Conservation (phyloP, 2,113 vertebrate species). For the Corythornis madagascariensis region DNA sequence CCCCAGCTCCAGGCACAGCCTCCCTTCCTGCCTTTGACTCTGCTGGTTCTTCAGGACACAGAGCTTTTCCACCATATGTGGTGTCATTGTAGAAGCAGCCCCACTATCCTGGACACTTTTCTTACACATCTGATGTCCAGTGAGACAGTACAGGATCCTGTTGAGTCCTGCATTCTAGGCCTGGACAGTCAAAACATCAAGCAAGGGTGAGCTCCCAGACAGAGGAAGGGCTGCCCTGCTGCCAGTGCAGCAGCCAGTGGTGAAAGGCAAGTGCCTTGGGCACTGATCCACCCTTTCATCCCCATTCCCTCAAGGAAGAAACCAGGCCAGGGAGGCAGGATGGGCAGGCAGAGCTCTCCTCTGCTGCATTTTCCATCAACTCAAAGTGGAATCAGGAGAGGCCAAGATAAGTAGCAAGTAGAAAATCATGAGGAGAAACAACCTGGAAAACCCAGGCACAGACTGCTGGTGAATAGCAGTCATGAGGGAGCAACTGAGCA, state of each 20-base stretch:
- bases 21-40: neutral
- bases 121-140: neutral
- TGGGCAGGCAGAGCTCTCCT: neutral
- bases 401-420: neutral
- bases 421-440: neutral
- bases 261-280: neutral
- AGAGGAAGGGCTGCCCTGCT: neutral
- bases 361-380: neutral
- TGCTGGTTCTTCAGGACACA: neutral
- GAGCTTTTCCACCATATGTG: fast-evolving
- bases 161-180: fast-evolving
- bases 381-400: neutral
- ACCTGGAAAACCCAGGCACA: neutral
- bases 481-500: neutral
- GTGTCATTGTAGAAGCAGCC: neutral
- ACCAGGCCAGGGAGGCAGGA: neutral
- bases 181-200: neutral
- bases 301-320: neutral
- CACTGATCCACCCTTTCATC: neutral
- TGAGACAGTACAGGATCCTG: neutral
- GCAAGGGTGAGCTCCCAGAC: neutral
- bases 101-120: neutral
- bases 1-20: neutral
- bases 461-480: fast-evolving
- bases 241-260: neutral